Base-by-base conservation (phyloP, 1,140 invertebrate species). In the Papilio machaon region DNA sequence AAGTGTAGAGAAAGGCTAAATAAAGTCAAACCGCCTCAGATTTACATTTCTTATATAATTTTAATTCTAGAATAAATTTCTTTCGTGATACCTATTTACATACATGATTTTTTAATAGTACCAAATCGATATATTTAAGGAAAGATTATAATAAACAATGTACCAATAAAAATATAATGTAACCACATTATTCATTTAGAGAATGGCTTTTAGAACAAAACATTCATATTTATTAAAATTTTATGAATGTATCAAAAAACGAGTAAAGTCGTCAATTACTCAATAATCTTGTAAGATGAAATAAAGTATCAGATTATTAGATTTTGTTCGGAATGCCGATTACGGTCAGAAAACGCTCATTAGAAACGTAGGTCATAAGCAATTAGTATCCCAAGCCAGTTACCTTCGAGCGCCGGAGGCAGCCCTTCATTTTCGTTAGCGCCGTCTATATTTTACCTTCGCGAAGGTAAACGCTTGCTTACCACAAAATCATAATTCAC, bases 401-500 rank as follows among this genome's bases (percentile, higher is more conserved):
- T 93, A 89, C 92, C 91, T 94, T 93, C 91, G 87, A 91, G 89
- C 87, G 88, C 87, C 91, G 87, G 86, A 92, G 91, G 84, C 87
- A 90, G 93, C 93, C 93, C 93, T 94, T 94, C 91, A 90, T 93
- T 93, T 94, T 94, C 87, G 92, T 94, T 94, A 94, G 91, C 91
- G 90, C 89, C 90, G 90, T 89, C 89, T 85, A 89, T 88, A 92
- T 88, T 88, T 90, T 90, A 88, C 90, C 91, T 94, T 91, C 85
- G 86, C 85, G 90, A 94, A 94, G 93, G 92, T 93, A 88, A 93
- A 88, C 89, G 88, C 84, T 86, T 84, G 85, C 85, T 85, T 84
- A 85, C 79, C 87, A 85, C 85, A 88, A 90, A 87, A 89, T 90
- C 87, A 89, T 88, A 90, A 88, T 89, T 88, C 84, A 79, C 82